Conservation (phyloP, 2,113 vertebrate species). For the Illadopsis cleaveri region DNA sequence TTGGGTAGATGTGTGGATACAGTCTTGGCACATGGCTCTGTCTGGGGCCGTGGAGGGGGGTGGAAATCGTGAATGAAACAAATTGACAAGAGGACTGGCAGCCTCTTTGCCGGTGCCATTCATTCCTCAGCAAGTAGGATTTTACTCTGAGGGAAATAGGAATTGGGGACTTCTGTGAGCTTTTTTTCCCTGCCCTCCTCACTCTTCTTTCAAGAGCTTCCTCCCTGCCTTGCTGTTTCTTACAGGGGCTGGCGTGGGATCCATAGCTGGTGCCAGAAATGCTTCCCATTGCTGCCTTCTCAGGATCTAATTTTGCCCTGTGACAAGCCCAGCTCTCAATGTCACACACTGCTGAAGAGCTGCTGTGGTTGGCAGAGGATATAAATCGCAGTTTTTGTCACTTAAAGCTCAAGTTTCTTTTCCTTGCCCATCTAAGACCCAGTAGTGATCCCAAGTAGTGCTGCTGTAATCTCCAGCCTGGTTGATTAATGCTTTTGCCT, state of each 20-base stretch:
- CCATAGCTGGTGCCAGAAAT: background rate
- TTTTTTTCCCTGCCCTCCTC: background rate
- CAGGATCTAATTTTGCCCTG: constrained; percentile 44
- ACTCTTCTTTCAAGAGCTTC: background rate
- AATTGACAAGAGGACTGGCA: background rate
- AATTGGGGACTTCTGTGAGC: background rate
- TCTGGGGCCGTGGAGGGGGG: background rate
- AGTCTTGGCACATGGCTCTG: background rate
- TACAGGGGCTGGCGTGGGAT: background rate
- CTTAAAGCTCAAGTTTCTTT: background rate
- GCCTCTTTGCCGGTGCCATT: background rate
- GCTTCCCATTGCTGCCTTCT: background rate
- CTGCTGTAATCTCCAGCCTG: background rate
- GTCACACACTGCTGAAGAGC: background rate
- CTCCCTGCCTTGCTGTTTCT: background rate
- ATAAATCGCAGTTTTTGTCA: background rate
- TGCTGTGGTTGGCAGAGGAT: background rate
- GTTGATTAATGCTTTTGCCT: background rate
- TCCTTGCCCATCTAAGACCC: background rate
- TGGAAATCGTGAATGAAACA: background rate
- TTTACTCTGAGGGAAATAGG: background rate
- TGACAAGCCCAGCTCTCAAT: background rate
- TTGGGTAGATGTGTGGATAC: background rate
- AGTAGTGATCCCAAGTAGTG: background rate
- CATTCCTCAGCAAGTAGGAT: background rate